Percentiles rank a stretch among this genome's conserved stretches.
phyloP scores from a whole-genome alignment of 2,888 invertebrate genomes.

The Agapetus fuscipes region DNA sequence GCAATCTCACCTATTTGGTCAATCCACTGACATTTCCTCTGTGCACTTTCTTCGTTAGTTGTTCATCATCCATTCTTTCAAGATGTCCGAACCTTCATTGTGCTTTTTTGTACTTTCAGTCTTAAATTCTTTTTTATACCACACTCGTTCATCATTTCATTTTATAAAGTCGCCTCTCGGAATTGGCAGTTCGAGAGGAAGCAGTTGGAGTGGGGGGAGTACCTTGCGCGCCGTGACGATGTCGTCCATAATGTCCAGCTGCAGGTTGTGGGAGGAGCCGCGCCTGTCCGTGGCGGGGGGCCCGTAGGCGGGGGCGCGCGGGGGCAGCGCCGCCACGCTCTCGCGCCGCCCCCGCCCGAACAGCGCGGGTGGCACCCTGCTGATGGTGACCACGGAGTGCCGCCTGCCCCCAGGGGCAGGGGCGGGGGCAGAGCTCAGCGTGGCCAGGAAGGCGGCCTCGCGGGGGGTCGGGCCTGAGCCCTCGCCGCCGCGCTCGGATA shows the following conservation, averaged over 20 bases:
- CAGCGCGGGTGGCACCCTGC: slow-evolving; percentile 64
- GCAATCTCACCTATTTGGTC: no score
- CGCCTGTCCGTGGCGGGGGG: slow-evolving; percentile 63
- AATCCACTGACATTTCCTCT: no score
- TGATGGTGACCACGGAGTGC: slow-evolving; percentile 81
- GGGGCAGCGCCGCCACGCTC: slow-evolving; percentile 70
- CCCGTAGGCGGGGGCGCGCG: slow-evolving; percentile 44
- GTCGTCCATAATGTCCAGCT: slow-evolving; percentile 82
- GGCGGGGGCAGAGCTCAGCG: slow-evolving; percentile 63
- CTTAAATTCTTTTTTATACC: no score
- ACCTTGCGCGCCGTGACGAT: slow-evolving; percentile 71
- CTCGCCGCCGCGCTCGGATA: slow-evolving; percentile 72
- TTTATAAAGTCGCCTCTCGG: no score
- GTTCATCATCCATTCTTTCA: no score
- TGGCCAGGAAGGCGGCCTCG: slow-evolving; percentile 76
- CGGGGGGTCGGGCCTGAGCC: slow-evolving; percentile 65
- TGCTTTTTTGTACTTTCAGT: no score
- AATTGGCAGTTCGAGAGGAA: no score
- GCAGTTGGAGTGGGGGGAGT: no score
- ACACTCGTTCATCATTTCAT: no score
- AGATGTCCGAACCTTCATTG: no score
- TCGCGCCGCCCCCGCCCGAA: slow-evolving; percentile 73
- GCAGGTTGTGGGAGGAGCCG: slow-evolving; percentile 74
- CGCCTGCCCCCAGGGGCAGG: slow-evolving; percentile 63
- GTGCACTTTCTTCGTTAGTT: no score